phyloP scores from a whole-genome alignment of 2,113 vertebrate genomes.

The Tympanuchus pallidicinctus region DNA sequence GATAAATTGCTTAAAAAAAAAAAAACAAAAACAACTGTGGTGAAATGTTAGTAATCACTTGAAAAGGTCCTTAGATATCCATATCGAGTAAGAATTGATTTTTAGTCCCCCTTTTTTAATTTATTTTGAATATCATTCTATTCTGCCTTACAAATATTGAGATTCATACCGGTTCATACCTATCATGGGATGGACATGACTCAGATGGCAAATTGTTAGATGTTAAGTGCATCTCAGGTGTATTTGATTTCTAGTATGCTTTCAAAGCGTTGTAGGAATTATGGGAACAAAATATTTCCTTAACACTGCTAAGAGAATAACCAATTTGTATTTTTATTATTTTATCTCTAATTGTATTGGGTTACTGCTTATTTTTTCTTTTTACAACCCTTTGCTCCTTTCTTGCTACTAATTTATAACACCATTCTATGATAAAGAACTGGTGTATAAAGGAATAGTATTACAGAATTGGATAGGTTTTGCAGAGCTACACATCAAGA shows the following conservation, averaged over 20 bases:
- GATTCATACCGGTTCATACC: background rate
- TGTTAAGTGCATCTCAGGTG: constrained; percentile 33
- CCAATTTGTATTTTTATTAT: constrained; percentile 36
- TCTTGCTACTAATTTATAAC: constrained; percentile 75
- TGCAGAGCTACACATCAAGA: constrained; percentile 87
- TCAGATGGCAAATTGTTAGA: constrained; percentile 2
- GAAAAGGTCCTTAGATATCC: background rate
- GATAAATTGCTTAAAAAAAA: background rate
- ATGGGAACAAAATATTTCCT: constrained; percentile 28
- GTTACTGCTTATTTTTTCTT: constrained; percentile 73
- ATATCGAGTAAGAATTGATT: background rate
- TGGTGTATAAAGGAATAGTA: constrained; percentile 75
- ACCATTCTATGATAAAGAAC: constrained; percentile 74
- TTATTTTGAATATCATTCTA: background rate
- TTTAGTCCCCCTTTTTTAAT: background rate
- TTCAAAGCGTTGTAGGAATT: constrained; percentile 36
- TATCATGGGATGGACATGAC: background rate
- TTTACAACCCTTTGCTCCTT: constrained; percentile 60
- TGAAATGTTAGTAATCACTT: background rate
- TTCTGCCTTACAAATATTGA: background rate
- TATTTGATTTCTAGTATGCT: constrained; percentile 47
- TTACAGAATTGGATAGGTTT: constrained; percentile 83
- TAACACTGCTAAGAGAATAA: constrained; percentile 34
- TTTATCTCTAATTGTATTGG: constrained; percentile 75
- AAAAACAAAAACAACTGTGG: background rate